Evolutionary conservation across 2,797 vertebrate genomes (phyloP), one percentile per base, ranked within the genome.

Genomic region (Adelosebastes latens): DNA sequence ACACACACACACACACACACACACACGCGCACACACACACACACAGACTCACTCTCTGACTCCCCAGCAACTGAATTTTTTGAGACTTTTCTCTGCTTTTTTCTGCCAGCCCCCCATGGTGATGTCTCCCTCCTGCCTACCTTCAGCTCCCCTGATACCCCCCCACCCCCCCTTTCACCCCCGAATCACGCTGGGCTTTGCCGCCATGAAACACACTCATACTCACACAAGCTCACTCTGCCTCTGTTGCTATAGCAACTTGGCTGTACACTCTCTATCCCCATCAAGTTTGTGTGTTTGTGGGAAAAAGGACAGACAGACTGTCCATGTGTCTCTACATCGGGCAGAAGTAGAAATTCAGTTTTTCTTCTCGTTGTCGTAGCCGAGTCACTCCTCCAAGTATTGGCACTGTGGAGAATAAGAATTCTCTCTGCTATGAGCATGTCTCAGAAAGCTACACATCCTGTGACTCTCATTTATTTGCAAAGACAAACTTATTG

Each of bases 191-290:
- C 75, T 87, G 62, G 79, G 80, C 60, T 82, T 75, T 88, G 72
- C 83, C 85, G 78, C 87, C 80, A 87, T 69, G 69, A 79, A 88
- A 82, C 82, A 79, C 79, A 77, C 82, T 81, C 83, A 81, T 84
- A 83, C 75, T 85, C 82, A 76, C 72, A 69, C 65, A 82, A 84
- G 61, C 89, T 73, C 20, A 6, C 78, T 89, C 72, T 84, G 78
- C 79, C 84, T 83, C 82, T 90, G 93, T 94, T 94, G 89, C 93
- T 77, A 94, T 94, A 91, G 93, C 86, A 94, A 94, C 93, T 42
- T 87, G 67, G 83, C 83, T 77, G 79, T 83, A 81, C 80, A 80
- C 36, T 81, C 60, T 83, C 78, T 74, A 67, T 82, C 78, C 84
- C 72, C 79, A 82, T 87, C 80, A 89, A 80, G 87, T 90, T 81